Conservation (phyloP, 2,888 invertebrate genomes). For the Netelia inedita region DNA sequence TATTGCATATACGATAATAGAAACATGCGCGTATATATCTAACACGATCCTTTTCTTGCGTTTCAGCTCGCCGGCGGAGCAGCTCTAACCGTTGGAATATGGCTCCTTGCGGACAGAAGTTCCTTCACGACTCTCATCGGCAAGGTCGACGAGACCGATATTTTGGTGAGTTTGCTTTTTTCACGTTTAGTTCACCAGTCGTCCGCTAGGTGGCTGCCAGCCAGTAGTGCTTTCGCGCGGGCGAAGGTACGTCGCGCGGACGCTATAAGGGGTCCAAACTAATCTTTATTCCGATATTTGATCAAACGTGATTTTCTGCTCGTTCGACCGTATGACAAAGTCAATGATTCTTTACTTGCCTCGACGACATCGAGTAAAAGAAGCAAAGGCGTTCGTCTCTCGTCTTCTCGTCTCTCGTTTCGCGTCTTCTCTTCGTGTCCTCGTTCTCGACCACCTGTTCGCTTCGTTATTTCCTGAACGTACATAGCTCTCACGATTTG, state of each 20-base stretch:
- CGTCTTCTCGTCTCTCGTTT: constrained; percentile 17
- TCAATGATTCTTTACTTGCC: background rate
- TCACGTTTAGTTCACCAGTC: background rate
- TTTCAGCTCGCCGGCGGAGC: constrained; percentile 88
- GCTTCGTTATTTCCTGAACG: constrained; percentile 60
- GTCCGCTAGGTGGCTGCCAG: background rate
- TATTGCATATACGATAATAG: constrained; percentile 29
- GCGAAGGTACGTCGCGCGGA: too few species aligned
- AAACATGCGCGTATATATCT: background rate
- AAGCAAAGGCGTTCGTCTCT: constrained; percentile 9
- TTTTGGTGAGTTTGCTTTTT: constrained; percentile 77
- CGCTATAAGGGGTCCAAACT: too few species aligned
- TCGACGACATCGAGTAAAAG: background rate
- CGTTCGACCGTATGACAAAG: background rate
- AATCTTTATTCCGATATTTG: too few species aligned
- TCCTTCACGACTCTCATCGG: constrained; percentile 86
- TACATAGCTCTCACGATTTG: constrained; percentile 57
- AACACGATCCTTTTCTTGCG: constrained; percentile 11
- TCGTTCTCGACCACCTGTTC: constrained; percentile 68
- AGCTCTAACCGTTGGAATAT: constrained; percentile 89
- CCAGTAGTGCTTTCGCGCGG: too few species aligned
- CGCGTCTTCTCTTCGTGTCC: constrained; percentile 25
- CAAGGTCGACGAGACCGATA: constrained; percentile 77
- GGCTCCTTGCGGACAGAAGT: constrained; percentile 89
- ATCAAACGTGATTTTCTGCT: background rate